Conservation (phyloP, 2,888 invertebrate genomes). For the Julus scanicus region DNA sequence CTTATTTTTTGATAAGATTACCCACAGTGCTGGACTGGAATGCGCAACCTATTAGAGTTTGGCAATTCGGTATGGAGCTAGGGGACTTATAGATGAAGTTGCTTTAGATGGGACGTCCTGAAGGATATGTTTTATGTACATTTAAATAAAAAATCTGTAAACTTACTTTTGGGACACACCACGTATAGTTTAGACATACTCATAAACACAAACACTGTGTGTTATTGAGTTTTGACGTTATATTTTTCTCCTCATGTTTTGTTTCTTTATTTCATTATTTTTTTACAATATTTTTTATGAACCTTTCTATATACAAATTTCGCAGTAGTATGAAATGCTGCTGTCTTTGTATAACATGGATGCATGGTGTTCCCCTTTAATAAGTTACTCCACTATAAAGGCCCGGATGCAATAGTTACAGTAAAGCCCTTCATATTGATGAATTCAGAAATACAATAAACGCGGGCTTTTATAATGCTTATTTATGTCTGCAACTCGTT, state of each 20-base stretch:
- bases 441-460: constrained; percentile 24
- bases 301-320: neutral
- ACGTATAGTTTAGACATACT: too few relatives aligned
- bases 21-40: too few relatives aligned
- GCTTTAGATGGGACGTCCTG: too few relatives aligned
- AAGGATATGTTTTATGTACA: too few relatives aligned
- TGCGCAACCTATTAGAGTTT: too few relatives aligned
- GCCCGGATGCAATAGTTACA: neutral
- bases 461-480: constrained; percentile 10
- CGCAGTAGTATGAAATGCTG: neutral
- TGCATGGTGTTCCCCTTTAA: neutral
- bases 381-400: neutral
- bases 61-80: too few relatives aligned
- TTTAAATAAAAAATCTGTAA: too few relatives aligned
- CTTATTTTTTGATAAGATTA: too few relatives aligned
- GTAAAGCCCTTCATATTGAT: constrained; percentile 22
- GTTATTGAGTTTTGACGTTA: neutral
- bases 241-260: neutral
- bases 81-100: too few relatives aligned
- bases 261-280: neutral
- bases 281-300: neutral
- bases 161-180: too few relatives aligned
- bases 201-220: too few relatives aligned
- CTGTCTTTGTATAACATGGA: neutral
- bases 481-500: constrained; percentile 17